These are phyloP conservation scores for Symphodus melops DNA, from an alignment of 2,113 vertebrate genomes.

Conservation along the genomic window DNA sequence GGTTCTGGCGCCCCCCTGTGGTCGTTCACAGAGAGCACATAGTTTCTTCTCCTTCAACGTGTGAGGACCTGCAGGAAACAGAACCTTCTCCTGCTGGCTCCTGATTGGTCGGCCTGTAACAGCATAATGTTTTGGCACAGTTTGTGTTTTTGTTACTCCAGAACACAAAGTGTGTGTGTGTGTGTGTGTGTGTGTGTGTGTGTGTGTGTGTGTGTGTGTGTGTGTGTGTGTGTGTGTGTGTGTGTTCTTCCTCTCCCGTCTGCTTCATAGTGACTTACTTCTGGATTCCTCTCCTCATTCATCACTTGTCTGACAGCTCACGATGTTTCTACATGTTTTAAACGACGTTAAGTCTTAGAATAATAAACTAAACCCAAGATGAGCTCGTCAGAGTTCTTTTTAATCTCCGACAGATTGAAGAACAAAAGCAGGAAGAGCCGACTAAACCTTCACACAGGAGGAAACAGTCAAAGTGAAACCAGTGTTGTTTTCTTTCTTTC, in stretches of 20 bases:
- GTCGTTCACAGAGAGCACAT: not conserved
- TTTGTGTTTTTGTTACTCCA: slow-evolving; percentile 29
- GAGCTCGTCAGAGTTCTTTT: not conserved
- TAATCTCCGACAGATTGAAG: not conserved
- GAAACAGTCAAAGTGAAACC: too few relatives aligned
- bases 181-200: too few relatives aligned
- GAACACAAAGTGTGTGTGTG: not conserved
- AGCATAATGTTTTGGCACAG: not conserved
- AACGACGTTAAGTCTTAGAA: not conserved
- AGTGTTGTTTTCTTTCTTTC: not conserved
- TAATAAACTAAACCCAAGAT: not conserved
- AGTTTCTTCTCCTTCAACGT: not conserved
- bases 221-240: not conserved
- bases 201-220: too few relatives aligned
- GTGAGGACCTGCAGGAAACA: slow-evolving; percentile 4
- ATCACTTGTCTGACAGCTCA: too few relatives aligned
- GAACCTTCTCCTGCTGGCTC: not conserved
- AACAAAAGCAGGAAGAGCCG: not conserved
- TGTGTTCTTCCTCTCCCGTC: too few relatives aligned
- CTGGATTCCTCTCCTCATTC: too few relatives aligned
- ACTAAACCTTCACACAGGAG: not conserved
- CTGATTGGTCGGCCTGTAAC: not conserved
- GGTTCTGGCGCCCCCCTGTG: slow-evolving; percentile 22
- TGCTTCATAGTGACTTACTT: too few relatives aligned
- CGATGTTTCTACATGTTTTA: too few relatives aligned